Percentiles rank a stretch among this genome's conserved stretches.
Conservation (phyloP, 2,888 invertebrate genomes). For the Acanthosepion lycidas region DNA sequence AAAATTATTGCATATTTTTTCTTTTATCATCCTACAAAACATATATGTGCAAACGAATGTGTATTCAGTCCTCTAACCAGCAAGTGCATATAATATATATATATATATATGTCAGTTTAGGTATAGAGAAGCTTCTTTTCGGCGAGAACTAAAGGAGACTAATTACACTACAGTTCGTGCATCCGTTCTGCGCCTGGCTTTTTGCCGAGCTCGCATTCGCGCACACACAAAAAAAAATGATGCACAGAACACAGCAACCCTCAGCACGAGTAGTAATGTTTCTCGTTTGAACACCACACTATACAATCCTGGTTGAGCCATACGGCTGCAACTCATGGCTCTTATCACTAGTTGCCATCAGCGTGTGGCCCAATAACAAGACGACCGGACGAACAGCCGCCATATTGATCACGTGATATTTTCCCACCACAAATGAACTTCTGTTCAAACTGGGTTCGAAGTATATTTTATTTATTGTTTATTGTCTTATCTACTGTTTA, state of each 20-base stretch:
- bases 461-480: not conserved
- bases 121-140: not conserved
- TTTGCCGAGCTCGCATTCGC: not conserved
- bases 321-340: not conserved
- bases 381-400: not conserved
- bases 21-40: too few species aligned
- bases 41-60: too few species aligned
- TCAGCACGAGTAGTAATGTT: not conserved
- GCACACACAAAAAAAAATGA: too few species aligned
- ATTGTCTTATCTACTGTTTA: not conserved
- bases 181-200: not conserved
- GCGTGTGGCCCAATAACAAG: not conserved
- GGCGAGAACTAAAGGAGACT: not conserved
- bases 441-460: not conserved
- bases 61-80: too few species aligned
- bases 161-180: not conserved
- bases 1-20: too few species aligned
- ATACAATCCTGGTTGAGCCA: not conserved
- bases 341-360: not conserved
- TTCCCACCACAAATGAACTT: not conserved
- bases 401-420: not conserved
- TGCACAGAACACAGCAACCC: not conserved
- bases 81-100: too few species aligned
- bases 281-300: not conserved
- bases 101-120: too few species aligned